A percentile compares a stretch with the other conserved stretches of the same genome.
Evolutionary conservation across 35 echinoderm and acorn worm species (phyloP).

Genomic region (Amphiura filiformis): DNA sequence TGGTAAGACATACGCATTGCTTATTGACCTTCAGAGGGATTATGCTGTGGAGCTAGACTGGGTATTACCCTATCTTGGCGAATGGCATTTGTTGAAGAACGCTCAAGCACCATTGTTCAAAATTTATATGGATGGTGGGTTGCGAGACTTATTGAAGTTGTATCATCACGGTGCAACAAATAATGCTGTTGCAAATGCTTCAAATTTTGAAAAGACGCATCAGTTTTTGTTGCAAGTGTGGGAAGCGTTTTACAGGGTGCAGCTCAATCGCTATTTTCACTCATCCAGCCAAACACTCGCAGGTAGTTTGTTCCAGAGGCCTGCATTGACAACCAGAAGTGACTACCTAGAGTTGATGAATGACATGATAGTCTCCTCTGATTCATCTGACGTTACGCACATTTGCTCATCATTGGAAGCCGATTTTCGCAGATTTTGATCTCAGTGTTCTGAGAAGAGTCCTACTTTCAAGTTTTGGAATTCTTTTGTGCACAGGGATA

Average conservation of each 20-base stretch:
- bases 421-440: background rate
- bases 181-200: background rate
- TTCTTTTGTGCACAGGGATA: background rate
- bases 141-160: background rate
- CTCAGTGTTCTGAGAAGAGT: constrained; percentile 1
- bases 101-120: background rate
- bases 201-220: constrained; percentile 13
- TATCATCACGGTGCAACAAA: background rate
- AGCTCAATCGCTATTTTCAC: background rate
- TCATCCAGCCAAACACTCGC: background rate
- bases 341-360: background rate
- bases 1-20: constrained; percentile 4
- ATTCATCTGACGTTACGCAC: too few relatives aligned
- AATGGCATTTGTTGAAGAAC: constrained; percentile 16
- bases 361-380: background rate
- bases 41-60: background rate
- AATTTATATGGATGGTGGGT: background rate
- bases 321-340: background rate
- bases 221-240: background rate
- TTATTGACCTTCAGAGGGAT: background rate
- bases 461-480: background rate
- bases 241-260: constrained; percentile 27
- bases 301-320: background rate
- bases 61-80: background rate
- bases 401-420: background rate